Evolutionary conservation across 2,888 invertebrate genomes (phyloP), one percentile per base, ranked within the genome.

Genomic region (Tuberolachnus salignus): DNA sequence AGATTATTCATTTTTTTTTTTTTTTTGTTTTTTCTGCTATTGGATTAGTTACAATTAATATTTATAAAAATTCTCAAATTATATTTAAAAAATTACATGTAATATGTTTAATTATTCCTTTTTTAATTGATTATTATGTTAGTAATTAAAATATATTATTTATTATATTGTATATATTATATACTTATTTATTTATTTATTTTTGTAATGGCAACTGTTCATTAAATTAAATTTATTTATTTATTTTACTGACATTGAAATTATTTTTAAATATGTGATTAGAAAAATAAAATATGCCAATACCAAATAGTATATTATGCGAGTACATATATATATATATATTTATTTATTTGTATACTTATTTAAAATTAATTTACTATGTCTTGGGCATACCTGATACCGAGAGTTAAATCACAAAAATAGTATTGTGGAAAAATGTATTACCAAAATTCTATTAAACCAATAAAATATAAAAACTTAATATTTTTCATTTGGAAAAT

Each of bases 131-230:
- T 46, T 69, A 21, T 55, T 21, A 21, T 61, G 14, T 61, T 73
- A 16, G 21, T 14, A 9, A 59, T 51, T 14, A 14, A 21, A 73
- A 42, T 19, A 3, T 73, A 42, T 53, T 73, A 61, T 53, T 53
- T 73, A 42, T 63, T 42, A 8, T n/a, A 73, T 34, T 63, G n/a
- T n/a, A n/a, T n/a, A n/a, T n/a, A n/a, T 21, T 51, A 61, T 59
- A 59, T 34, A 13, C 51, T 49, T 70, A 42, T 69, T 69, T 70
- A 44, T 61, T 49, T 51, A 42, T 23, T 73, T 53, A 13, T 21
- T 42, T 63, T 73, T 34, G n/a, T 51, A 42, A 42, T 42, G 2
- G 16, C 42, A 1, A 51, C 63, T 61, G 34, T 51, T 61, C 51
- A 57, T 51, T 34, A 21, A 51, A 16, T 49, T 21, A 0, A 21